Evolutionary conservation across 1,140 invertebrate species (phyloP), one percentile per base, ranked within the genome.

Genomic region (Cydia strobilella): DNA sequence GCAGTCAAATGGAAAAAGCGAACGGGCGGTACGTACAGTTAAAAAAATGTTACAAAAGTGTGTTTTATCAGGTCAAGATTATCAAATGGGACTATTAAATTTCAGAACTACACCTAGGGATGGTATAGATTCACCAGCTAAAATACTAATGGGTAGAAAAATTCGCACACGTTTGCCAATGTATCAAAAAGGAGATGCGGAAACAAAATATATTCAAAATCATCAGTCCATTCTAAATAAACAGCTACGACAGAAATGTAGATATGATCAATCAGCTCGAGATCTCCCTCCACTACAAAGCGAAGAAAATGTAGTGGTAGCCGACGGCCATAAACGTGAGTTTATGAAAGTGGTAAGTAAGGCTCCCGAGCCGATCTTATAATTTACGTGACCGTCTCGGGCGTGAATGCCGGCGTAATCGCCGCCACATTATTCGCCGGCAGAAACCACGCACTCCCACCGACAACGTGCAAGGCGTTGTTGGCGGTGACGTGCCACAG

Each of bases 11-110:
- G 74, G 74, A 5, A 35, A 63, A 9, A 74, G 74, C 65, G 74
- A 74, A 48, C 59, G 63, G 15, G 39, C 62, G 10, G 42, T 74
- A 45, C n/a, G 74, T 74, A 25, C 12, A n/a, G n/a, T n/a, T n/a
- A 31, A 45, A 74, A 74, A n/a, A n/a, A n/a, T n/a, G n/a, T n/a
- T n/a, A n/a, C n/a, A n/a, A n/a, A n/a, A n/a, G n/a, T n/a, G n/a
- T 18, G 10, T 48, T 18, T 12, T 18, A 20, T 74, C 74, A 15
- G 31, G 51, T 3, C 25, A 42, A 15, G 74, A 74, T 51, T 74
- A 65, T 66, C 63, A 74, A 27, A n/a, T 74, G 18, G 54, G 54
- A n/a, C 23, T 74, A 12, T 45, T 74, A 74, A 74, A 74, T 59
- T 74, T 65, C 31, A 65, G 74, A 48, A 6, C 62, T 9, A 66